A percentile compares a stretch with the other conserved stretches of the same genome.
These are phyloP conservation scores for Anomalospiza imberbis DNA, from an alignment of 2,797 vertebrate genomes.

Conservation along the genomic window DNA sequence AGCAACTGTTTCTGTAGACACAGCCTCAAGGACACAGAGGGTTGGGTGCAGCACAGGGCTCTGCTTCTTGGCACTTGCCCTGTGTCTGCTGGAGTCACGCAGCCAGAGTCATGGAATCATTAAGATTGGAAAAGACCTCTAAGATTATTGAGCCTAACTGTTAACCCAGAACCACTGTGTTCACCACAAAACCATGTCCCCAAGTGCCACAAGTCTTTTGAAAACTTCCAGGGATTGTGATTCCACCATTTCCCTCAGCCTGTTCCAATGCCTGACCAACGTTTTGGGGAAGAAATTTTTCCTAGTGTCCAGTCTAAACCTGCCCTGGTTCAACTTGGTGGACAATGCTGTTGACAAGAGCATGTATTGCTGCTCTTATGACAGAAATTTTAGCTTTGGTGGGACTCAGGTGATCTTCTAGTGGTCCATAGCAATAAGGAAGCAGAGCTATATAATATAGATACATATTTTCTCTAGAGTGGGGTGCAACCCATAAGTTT, in stretches of 20 bases:
- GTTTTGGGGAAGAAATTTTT: background rate
- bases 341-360: background rate
- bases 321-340: background rate
- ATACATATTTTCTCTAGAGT: background rate
- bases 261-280: background rate
- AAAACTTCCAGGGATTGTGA: background rate
- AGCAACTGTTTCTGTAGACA: background rate
- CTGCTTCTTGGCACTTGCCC: background rate
- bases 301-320: background rate
- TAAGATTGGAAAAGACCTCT: background rate
- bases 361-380: background rate
- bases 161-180: fast-evolving
- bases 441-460: background rate
- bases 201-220: background rate
- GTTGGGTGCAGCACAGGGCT: background rate
- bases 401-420: background rate
- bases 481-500: background rate
- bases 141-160: no score
- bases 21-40: background rate
- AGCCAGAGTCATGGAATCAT: background rate
- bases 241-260: background rate
- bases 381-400: background rate
- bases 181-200: fast-evolving
- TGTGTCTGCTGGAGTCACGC: background rate
- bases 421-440: background rate